A percentile compares a stretch with the other conserved stretches of the same genome.
These are phyloP conservation scores for Dryoscopus gambensis DNA, from an alignment of 2,113 vertebrate genomes.

Conservation along the genomic window DNA sequence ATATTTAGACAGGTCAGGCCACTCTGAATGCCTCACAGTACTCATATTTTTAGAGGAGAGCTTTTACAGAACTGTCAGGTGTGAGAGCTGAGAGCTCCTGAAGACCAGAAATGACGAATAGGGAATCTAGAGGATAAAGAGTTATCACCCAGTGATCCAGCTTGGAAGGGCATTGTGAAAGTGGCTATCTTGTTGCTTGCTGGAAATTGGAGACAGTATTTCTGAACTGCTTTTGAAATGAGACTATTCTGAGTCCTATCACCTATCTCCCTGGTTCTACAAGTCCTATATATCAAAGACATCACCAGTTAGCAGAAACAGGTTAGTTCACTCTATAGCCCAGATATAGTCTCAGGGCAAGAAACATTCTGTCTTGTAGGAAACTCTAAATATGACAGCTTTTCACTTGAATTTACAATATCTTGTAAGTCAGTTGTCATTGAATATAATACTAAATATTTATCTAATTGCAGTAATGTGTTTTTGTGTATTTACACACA, in stretches of 20 bases:
- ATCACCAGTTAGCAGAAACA: background rate
- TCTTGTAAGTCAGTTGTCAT: background rate
- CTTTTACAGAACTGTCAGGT: background rate
- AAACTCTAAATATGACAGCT: background rate
- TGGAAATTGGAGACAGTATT: fast-evolving
- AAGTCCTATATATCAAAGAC: background rate
- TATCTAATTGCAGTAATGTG: background rate
- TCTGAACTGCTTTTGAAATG: background rate
- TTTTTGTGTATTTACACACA: background rate
- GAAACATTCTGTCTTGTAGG: background rate
- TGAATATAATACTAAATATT: background rate
- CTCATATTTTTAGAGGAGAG: background rate
- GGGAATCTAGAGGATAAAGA: background rate
- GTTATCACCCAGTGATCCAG: background rate
- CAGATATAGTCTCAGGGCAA: background rate
- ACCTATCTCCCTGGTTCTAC: background rate
- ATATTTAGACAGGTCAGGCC: background rate
- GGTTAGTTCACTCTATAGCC: background rate
- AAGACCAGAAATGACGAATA: background rate
- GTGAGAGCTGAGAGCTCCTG: background rate
- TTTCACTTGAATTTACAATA: background rate
- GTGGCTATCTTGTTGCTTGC: background rate
- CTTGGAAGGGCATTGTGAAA: fast-evolving
- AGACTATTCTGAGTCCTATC: background rate
- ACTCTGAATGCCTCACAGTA: background rate